Evolutionary conservation across 2,888 invertebrate genomes (phyloP), one percentile per base, ranked within the genome.

Genomic region (Chymomyza procnemis): DNA sequence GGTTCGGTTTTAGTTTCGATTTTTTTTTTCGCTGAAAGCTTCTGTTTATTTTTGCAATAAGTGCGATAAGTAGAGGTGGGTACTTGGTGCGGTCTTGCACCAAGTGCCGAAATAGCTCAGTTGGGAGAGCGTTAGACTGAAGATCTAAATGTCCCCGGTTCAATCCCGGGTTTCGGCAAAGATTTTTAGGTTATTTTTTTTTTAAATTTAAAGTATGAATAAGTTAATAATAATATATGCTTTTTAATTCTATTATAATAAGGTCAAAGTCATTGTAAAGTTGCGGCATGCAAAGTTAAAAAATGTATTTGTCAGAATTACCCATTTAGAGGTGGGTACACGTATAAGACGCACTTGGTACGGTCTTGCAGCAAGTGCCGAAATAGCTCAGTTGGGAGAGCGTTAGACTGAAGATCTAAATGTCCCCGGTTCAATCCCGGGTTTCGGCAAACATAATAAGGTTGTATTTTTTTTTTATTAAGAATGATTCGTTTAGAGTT

Each of bases 351-450:
- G n/a, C n/a, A n/a, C 12, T 41, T 41, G 9, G 12, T 5, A 12
- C 34, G 34, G 34, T 12, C 12, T 12, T 41, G 12, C 3, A 41
- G 3, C 12, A 9, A 41, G 34, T 64, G 93, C 94, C 94, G 94
- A 94, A 94, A 94, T 94, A 94, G 94, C 94, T 94, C 94, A 94
- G 94, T 94, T 94, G 94, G 94, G 94, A 94, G 94, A 94, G 94
- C 94, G 94, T 94, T 94, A 94, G 94, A 94, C 93, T 94, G 93
- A 93, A 94, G 93, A 93, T 94, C 93, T 94, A 93, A 94, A 94
- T 93, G 94, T 94, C 94, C 94, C 94, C 92, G 94, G 94, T 94
- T 94, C 94, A 92, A 94, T 94, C 93, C 93, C 94, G 92, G 94
- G 94, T 94, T 94, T 94, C 93, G 94, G 94, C 94, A 94, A 12